Percentiles rank a stretch among this genome's conserved stretches.
phyloP scores from a whole-genome alignment of 1,140 invertebrate species.

The Aporrectodea caliginosa region DNA sequence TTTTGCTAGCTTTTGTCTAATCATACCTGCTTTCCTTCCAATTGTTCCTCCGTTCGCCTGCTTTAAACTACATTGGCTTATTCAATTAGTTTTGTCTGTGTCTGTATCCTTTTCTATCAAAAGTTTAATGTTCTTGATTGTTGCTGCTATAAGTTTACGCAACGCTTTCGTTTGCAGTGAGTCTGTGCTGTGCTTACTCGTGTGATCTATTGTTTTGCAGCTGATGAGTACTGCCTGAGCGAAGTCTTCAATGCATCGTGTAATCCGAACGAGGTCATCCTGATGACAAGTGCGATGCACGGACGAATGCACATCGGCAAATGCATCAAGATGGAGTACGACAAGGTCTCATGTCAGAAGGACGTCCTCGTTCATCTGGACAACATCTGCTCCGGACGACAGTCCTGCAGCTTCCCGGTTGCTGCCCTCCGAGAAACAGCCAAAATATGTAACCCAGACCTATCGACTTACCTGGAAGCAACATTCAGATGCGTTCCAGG shows the following conservation, averaged over 20 bases:
- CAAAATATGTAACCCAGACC: constrained; percentile 12
- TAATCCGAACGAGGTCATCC: constrained; percentile 9
- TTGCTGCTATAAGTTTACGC: too few species aligned
- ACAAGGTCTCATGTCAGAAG: constrained; percentile 15
- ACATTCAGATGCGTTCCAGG: constrained; percentile 20
- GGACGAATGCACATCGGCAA: constrained; percentile 15
- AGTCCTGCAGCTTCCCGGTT: constrained; percentile 11
- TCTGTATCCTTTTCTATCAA: too few species aligned
- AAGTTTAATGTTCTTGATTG: too few species aligned
- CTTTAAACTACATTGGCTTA: too few species aligned
- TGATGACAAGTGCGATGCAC: constrained; percentile 15
- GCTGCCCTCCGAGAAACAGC: constrained; percentile 4
- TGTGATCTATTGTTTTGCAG: not conserved
- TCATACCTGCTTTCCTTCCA: too few species aligned
- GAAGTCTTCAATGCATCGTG: constrained; percentile 19
- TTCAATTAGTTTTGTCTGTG: too few species aligned
- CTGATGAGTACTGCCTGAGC: constrained; percentile 17
- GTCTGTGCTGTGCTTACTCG: too few species aligned
- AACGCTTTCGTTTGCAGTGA: too few species aligned
- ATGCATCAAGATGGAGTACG: constrained; percentile 14
- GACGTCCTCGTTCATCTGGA: constrained; percentile 19
- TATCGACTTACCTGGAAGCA: constrained; percentile 22
- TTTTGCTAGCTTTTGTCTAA: too few species aligned
- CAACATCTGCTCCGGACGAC: constrained; percentile 15
- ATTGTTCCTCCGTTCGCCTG: too few species aligned